These are phyloP conservation scores for Gorsachius goisagi DNA, from an alignment of 2,113 vertebrate genomes.

Conservation along the genomic window DNA sequence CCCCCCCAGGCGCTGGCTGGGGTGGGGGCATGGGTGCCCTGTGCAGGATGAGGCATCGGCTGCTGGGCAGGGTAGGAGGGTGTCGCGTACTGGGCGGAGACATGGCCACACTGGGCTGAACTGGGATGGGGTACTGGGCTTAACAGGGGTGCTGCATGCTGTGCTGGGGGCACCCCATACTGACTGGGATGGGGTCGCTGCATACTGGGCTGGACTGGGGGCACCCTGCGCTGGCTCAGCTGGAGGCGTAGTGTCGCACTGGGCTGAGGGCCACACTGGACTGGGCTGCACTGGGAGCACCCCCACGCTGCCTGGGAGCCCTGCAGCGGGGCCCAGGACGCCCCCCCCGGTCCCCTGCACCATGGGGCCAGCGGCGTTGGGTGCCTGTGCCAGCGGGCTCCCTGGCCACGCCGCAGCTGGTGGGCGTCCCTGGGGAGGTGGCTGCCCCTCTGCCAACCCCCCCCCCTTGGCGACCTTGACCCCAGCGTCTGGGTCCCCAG, in stretches of 20 bases:
- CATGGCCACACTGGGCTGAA: neutral
- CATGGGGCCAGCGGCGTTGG: neutral
- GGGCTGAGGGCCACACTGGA: neutral
- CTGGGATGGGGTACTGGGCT: neutral
- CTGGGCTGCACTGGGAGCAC: neutral
- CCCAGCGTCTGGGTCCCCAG: slow-evolving; percentile 66
- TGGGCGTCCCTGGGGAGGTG: neutral
- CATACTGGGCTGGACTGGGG: neutral
- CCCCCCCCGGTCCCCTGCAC: neutral
- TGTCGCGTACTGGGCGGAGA: neutral
- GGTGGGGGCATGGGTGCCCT: neutral
- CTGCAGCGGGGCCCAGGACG: neutral
- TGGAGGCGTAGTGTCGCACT: neutral
- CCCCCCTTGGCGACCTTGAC: slow-evolving; percentile 3
- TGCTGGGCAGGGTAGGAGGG: neutral
- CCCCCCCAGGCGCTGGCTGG: rapidly evolving
- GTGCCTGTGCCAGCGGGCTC: rapidly evolving
- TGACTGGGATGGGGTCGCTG: neutral
- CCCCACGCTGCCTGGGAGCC: neutral
- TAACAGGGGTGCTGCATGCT: neutral
- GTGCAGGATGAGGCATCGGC: neutral
- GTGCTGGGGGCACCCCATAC: too few relatives aligned
- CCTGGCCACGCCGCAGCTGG: neutral
- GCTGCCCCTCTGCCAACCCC: neutral
- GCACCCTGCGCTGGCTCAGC: neutral